phyloP scores from a whole-genome alignment of 2,888 invertebrate genomes.

The Polyommatus icarus region DNA sequence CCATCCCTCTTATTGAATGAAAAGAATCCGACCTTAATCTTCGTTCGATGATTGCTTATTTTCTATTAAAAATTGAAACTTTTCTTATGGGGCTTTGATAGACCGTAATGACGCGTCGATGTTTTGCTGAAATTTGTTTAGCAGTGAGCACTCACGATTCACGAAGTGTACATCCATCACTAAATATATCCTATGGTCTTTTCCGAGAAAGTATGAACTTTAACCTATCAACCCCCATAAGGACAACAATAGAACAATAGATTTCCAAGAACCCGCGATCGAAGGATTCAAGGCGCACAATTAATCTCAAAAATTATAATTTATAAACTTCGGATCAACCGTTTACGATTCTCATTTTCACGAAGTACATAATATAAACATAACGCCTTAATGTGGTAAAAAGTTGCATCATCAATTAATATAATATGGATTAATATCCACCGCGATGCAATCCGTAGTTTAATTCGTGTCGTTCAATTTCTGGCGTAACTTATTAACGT shows the following conservation, averaged over 20 bases:
- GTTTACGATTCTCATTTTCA: not conserved
- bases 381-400: not conserved
- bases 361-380: not conserved
- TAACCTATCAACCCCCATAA: no score
- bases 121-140: not conserved
- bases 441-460: conserved; percentile 30
- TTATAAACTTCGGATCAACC: not conserved
- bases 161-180: no score
- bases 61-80: conserved; percentile 19
- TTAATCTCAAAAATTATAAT: no score
- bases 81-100: not conserved
- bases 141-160: no score
- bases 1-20: conserved; percentile 55
- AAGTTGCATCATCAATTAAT: conserved; percentile 31
- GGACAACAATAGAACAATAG: no score
- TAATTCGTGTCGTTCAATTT: conserved; percentile 41
- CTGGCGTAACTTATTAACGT: conserved; percentile 51
- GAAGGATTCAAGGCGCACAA: no score
- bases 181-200: no score
- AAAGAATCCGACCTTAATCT: conserved; percentile 19
- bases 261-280: no score
- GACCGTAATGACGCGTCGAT: not conserved
- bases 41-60: conserved; percentile 19
- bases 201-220: no score
- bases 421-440: conserved; percentile 32